phyloP scores from a whole-genome alignment of 2,113 vertebrate species.

The Erythrolamprus reginae region DNA sequence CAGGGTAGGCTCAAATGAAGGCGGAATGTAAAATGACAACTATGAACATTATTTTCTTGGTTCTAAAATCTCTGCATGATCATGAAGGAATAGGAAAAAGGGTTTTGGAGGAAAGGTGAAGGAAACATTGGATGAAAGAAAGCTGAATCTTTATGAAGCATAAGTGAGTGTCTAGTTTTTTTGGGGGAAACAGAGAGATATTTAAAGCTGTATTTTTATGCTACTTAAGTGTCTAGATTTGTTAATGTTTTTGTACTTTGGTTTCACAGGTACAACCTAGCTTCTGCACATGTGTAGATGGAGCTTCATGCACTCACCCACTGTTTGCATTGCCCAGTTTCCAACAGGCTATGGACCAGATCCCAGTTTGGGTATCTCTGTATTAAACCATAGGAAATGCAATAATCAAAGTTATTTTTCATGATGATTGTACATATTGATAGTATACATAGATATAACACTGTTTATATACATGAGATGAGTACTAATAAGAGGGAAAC shows the following conservation, averaged over 20 bases:
- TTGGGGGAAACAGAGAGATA: conserved; percentile 10
- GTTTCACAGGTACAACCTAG: not conserved
- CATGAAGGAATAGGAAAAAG: not conserved
- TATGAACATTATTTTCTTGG: not conserved
- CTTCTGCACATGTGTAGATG: not conserved
- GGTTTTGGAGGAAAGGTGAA: not conserved
- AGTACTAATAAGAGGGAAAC: no score
- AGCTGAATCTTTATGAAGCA: conserved; percentile 19
- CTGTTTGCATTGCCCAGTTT: not conserved
- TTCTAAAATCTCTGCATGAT: not conserved
- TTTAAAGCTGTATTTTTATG: conserved; percentile 11
- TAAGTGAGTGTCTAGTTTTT: conserved; percentile 18
- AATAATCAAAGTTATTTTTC: not conserved
- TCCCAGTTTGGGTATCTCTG: not conserved
- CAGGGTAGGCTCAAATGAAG: not conserved
- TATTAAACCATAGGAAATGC: not conserved
- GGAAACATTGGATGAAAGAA: not conserved
- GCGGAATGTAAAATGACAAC: not conserved
- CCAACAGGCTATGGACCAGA: not conserved
- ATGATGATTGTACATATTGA: not conserved
- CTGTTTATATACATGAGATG: no score
- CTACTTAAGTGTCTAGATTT: conserved; percentile 28
- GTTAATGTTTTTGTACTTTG: conserved; percentile 27
- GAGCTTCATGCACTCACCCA: not conserved
- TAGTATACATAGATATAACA: no score